Base-by-base conservation (phyloP, 2,113 vertebrate species). In the Eonycteris spelaea region DNA sequence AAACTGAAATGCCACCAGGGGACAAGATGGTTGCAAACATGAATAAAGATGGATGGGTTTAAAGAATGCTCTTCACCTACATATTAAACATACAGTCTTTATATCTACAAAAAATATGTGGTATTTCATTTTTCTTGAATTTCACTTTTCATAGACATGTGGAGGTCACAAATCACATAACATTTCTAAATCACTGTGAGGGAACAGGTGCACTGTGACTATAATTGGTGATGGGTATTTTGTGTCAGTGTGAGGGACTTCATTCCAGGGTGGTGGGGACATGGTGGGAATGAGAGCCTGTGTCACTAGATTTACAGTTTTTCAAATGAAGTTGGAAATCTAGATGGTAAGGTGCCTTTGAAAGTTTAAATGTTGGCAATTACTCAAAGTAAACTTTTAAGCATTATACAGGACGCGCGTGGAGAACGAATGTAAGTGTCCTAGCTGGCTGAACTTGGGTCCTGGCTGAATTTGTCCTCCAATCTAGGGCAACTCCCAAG, bases 221-320 rank as follows among this genome's bases (percentile, higher is more conserved):
- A 0, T 18, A 33, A 51, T 9, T 30, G 71, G n/a, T 12, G 12
- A 5, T 14, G n/a, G 38, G 63, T 10, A 43, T 16, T 80, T 55
- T 14, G 18, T 48, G 28, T 68, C 28, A 6, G 16, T 28, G 11
- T 2, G 26, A 22, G 33, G 30, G 43, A 30, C 11, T 7, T 30
- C 0, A 5, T 22, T 24, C 57, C 5, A 0, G 8, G 6, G 35
- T 33, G n/a, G 16, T 19, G 0, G 26, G 10, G 13, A 15, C 14
- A 4, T 0, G 13, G 15, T 6, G 7, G 9, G 1, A 48, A n/a
- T 3, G 19, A 18, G 45, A 30, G 5, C 13, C 28, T 59, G 3
- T 1, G 9, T 28, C 6, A 1, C 48, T 28, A 45, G 5, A 35
- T 0, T 9, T 57, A n/a, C 2, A 26, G 21, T 11, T 71, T 70